Evolutionary conservation across 2,797 vertebrate genomes (phyloP).

Genomic region (Protonibea diacanthus): DNA sequence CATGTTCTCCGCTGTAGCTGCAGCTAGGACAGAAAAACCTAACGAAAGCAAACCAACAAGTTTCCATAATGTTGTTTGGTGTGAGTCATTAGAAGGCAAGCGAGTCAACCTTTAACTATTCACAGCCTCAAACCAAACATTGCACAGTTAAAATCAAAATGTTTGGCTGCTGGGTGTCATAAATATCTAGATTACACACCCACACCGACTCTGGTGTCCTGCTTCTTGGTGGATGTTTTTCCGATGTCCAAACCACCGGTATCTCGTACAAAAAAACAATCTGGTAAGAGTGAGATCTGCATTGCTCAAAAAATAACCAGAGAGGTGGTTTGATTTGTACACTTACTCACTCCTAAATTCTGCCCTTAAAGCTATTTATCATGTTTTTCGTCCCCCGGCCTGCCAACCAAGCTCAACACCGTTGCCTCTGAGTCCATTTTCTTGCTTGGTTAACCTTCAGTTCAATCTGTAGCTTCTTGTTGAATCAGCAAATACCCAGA

Average conservation of each 20-base stretch:
- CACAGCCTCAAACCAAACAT: slow-evolving; percentile 7
- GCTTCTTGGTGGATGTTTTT: slow-evolving; percentile 11
- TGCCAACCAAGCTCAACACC: slow-evolving; percentile 12
- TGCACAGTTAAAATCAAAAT: neutral
- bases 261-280: slow-evolving; percentile 6
- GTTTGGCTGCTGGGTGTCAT: slow-evolving; percentile 11
- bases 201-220: neutral
- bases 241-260: neutral
- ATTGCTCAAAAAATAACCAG: neutral
- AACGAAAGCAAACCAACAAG: neutral
- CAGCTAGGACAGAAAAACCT: neutral
- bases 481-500: slow-evolving; percentile 48
- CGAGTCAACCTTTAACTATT: neutral
- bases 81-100: neutral
- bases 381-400: slow-evolving; percentile 35
- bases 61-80: neutral
- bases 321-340: slow-evolving; percentile 3
- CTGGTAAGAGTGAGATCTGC: neutral
- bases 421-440: slow-evolving; percentile 43
- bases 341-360: slow-evolving; percentile 20
- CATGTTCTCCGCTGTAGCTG: neutral
- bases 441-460: slow-evolving; percentile 61
- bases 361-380: slow-evolving; percentile 44
- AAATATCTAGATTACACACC: neutral
- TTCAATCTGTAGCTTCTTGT: slow-evolving; percentile 41